A percentile compares a stretch with the other conserved stretches of the same genome.
Evolutionary conservation across 2,113 vertebrate genomes (phyloP).

Genomic region (Microcebus ravelobensis): DNA sequence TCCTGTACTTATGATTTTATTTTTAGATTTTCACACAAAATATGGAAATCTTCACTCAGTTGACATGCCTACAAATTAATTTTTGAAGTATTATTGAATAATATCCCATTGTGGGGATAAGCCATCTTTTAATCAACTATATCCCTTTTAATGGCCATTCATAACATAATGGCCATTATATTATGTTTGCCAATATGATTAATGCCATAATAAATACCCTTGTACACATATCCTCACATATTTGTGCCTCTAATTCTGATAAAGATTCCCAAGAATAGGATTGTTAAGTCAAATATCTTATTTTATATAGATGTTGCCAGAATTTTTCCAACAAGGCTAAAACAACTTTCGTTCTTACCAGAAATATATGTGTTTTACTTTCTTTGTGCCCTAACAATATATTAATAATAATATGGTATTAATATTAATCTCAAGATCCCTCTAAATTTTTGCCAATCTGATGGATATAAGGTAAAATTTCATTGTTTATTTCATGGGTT

Average conservation of each 20-base stretch:
- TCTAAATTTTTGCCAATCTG: not conserved
- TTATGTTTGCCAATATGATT: not conserved
- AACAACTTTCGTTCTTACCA: not conserved
- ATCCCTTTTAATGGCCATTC: not conserved
- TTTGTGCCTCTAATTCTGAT: not conserved
- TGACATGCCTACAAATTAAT: not conserved
- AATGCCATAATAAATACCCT: not conserved
- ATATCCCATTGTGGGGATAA: not conserved
- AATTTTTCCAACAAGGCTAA: not conserved
- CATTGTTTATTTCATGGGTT: not conserved
- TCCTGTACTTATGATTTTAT: not conserved
- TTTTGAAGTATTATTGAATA: not conserved
- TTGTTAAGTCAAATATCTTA: not conserved
- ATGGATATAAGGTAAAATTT: not conserved
- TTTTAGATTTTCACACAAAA: not conserved
- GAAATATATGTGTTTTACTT: not conserved
- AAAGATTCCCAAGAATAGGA: not conserved
- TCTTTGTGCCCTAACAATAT: not conserved
- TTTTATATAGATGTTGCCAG: not conserved
- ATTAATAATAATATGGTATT: not conserved
- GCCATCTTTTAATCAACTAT: not conserved
- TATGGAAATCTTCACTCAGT: not conserved
- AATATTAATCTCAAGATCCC: not conserved
- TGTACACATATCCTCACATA: not conserved
- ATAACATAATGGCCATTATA: no score